Conservation (phyloP, 2,797 vertebrate genomes). For the Manis pentadactyla region DNA sequence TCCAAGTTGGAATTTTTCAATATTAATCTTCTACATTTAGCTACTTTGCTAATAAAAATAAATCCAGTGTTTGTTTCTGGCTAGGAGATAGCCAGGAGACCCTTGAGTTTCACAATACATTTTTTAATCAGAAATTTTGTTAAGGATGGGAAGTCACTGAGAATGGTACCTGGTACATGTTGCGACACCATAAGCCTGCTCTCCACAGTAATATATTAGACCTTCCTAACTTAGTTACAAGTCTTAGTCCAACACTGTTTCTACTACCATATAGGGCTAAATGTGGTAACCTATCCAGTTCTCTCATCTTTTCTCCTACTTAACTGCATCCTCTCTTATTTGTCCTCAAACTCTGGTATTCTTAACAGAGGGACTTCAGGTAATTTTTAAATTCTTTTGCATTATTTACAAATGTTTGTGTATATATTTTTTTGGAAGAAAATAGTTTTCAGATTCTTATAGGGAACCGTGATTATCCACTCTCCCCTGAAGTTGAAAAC, state of each 20-base stretch:
- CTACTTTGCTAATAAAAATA: not conserved
- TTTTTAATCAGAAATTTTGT: not conserved
- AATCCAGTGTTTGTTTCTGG: not conserved
- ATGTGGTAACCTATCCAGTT: not conserved
- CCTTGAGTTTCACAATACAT: not conserved
- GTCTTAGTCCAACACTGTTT: not conserved
- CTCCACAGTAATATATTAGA: not conserved
- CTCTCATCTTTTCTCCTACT: not conserved
- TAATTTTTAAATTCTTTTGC: not conserved
- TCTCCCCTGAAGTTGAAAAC: not conserved
- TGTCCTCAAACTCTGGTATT: not conserved
- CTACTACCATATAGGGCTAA: not conserved
- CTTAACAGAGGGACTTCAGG: not conserved
- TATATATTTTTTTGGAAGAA: conserved; percentile 1
- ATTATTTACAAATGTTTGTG: not conserved
- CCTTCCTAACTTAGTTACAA: not conserved
- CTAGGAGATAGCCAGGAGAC: not conserved
- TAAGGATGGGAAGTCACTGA: not conserved
- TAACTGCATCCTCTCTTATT: not conserved
- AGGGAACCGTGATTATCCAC: not conserved
- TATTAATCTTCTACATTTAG: not conserved
- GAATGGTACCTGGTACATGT: not conserved
- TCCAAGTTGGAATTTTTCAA: not conserved
- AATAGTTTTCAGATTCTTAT: not conserved
- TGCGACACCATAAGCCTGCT: not conserved